These are phyloP conservation scores for Cariama cristata DNA, from an alignment of 2,113 vertebrate genomes.

Conservation along the genomic window DNA sequence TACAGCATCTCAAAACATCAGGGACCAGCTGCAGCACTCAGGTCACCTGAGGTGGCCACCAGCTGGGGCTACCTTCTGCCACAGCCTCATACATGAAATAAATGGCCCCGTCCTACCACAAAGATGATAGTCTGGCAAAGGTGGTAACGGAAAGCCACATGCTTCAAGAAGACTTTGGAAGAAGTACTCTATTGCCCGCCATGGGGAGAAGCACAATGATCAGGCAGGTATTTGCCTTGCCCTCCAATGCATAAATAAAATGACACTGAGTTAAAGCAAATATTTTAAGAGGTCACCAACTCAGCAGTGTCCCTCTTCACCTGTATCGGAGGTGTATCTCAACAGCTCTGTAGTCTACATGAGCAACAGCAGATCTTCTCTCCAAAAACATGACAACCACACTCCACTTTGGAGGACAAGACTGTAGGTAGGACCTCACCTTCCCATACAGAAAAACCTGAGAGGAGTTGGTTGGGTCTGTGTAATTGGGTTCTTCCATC, in stretches of 20 bases:
- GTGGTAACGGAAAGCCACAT: neutral
- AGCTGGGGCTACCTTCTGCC: neutral
- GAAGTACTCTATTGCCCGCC: neutral
- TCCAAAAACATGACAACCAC: neutral
- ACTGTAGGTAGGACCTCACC: neutral
- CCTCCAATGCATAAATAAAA: neutral
- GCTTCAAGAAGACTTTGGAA: neutral
- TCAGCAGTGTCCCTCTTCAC: neutral
- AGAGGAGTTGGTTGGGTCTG: neutral
- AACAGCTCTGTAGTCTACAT: neutral
- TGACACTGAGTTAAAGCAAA: neutral
- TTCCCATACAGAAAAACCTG: neutral
- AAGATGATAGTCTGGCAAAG: neutral
- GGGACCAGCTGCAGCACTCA: neutral
- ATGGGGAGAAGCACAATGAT: neutral
- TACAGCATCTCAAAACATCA: neutral
- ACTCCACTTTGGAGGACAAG: neutral
- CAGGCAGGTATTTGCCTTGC: neutral
- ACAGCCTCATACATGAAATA: neutral
- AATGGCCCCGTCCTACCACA: rapidly evolving
- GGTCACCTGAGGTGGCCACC: neutral
- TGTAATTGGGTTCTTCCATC: neutral
- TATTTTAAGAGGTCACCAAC: neutral
- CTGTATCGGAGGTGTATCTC: too few relatives aligned
- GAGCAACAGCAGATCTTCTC: neutral